Percentiles rank a stretch among this genome's conserved stretches.
Evolutionary conservation across 2,113 vertebrate genomes (phyloP).

Genomic region (Aegypius monachus): DNA sequence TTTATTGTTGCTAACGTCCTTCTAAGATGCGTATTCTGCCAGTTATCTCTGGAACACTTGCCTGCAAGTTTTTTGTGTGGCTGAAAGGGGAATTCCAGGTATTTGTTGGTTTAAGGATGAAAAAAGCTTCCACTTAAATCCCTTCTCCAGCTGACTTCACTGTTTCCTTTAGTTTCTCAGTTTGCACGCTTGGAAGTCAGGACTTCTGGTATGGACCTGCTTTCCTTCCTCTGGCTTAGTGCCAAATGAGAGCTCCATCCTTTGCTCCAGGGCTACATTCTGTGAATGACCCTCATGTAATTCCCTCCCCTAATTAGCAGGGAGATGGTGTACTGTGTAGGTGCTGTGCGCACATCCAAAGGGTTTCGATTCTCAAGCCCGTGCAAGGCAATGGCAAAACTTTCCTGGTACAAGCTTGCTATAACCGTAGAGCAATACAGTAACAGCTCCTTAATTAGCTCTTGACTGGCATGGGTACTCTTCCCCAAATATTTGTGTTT

Average conservation of each 20-base stretch:
- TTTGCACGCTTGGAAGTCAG: background rate
- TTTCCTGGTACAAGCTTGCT: background rate
- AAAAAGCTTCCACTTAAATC: background rate
- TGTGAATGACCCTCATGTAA: background rate
- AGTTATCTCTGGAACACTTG: background rate
- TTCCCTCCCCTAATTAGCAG: background rate
- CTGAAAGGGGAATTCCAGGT: background rate
- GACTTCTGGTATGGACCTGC: background rate
- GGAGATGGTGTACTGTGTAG: background rate
- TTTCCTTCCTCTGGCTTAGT: background rate
- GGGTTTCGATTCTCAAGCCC: fast-evolving
- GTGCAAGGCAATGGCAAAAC: background rate
- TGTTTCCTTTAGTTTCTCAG: background rate
- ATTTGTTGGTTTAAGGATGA: background rate
- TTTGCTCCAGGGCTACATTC: background rate
- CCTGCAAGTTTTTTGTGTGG: background rate
- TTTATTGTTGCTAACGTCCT: background rate
- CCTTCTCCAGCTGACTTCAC: background rate
- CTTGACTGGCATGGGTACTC: background rate
- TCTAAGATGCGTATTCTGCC: background rate
- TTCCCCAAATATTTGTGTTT: background rate
- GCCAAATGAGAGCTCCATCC: background rate
- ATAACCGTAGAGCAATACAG: background rate
- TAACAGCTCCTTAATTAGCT: background rate
- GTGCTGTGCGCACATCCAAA: fast-evolving